These are phyloP conservation scores for Nycteola revayana DNA, from an alignment of 2,888 invertebrate genomes.

Conservation along the genomic window DNA sequence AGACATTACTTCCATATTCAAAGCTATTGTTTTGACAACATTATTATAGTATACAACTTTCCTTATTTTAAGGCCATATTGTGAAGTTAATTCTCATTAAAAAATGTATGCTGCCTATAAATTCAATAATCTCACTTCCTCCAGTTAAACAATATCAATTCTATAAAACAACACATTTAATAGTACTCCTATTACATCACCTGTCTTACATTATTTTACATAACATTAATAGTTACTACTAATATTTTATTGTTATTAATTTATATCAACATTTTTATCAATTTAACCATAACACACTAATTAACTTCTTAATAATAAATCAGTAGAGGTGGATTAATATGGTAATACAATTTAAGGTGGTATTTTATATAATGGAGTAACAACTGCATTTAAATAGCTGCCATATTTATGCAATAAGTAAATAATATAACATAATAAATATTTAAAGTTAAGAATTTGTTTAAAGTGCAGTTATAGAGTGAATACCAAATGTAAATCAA, in stretches of 20 bases:
- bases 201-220: slow-evolving; percentile 13
- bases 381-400: slow-evolving; percentile 5
- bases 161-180: slow-evolving; percentile 15
- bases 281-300: no score
- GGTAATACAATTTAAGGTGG: slow-evolving; percentile 20
- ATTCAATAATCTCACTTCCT: slow-evolving; percentile 39
- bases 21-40: no score
- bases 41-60: no score
- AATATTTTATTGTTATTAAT: slow-evolving; percentile 16
- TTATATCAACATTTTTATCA: no score
- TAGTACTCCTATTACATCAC: slow-evolving; percentile 17
- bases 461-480: neutral
- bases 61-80: no score
- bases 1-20: no score
- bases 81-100: slow-evolving; percentile 10
- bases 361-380: slow-evolving; percentile 4
- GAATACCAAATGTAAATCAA: slow-evolving; percentile 15
- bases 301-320: slow-evolving; percentile 16
- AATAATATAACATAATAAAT: no score
- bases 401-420: no score
- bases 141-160: slow-evolving; percentile 15
- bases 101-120: slow-evolving; percentile 18
- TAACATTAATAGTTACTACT: slow-evolving; percentile 6
- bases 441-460: no score
- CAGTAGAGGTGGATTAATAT: slow-evolving; percentile 27